These are phyloP conservation scores for Orestias chungarensis DNA, from an alignment of 2,797 vertebrate genomes.

Conservation along the genomic window DNA sequence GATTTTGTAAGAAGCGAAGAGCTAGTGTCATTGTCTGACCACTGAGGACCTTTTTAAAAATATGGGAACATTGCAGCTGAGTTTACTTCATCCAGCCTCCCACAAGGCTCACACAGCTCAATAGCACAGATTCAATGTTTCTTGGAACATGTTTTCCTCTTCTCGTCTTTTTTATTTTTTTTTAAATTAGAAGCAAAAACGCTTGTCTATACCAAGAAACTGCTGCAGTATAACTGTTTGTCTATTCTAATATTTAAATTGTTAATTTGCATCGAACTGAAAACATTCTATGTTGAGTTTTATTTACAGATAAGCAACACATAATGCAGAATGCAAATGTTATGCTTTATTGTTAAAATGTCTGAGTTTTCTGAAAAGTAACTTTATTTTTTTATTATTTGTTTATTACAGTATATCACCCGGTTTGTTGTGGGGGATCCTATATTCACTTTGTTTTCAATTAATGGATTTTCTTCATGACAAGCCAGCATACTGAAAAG, in stretches of 20 bases:
- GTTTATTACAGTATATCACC: no score
- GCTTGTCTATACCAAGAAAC: background rate
- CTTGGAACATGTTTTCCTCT: background rate
- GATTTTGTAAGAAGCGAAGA: background rate
- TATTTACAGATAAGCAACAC: background rate
- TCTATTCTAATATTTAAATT: background rate
- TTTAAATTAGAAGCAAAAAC: conserved; percentile 1
- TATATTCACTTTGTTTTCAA: background rate
- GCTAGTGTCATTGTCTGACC: background rate
- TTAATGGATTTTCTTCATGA: background rate
- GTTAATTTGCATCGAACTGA: background rate
- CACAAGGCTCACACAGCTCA: conserved; percentile 2
- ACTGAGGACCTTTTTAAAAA: background rate
- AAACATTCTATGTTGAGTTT: background rate
- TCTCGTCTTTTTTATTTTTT: background rate
- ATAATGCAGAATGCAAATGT: background rate
- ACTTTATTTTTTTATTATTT: no score
- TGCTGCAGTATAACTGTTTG: background rate
- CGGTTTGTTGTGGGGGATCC: no score
- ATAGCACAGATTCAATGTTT: conserved; percentile 12
- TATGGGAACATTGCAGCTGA: background rate
- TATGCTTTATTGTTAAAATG: no score
- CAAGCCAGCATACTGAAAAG: no score
- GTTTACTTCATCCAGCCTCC: conserved; percentile 14
- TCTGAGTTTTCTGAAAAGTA: no score